Conservation (phyloP, 2,888 invertebrate species). For the Erebia aethiops region DNA sequence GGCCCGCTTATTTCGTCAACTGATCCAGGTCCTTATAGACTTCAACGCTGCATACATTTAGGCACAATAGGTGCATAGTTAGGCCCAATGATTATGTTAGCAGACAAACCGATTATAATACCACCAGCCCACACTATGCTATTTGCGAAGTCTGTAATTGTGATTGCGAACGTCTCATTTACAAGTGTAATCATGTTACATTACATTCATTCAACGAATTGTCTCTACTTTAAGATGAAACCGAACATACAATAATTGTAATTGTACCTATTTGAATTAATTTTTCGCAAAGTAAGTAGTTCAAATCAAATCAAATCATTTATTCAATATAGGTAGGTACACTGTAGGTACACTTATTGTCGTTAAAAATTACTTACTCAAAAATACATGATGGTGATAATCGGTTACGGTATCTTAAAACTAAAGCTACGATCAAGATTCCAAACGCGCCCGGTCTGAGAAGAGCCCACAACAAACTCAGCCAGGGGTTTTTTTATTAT, state of each 20-base stretch:
- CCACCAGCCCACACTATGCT: neutral
- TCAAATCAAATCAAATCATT: too few species aligned
- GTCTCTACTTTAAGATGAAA: slow-evolving; percentile 22
- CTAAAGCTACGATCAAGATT: too few species aligned
- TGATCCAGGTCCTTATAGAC: neutral
- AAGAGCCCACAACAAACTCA: too few species aligned
- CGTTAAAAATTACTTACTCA: too few species aligned
- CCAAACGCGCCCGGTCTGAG: too few species aligned
- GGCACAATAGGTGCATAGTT: neutral
- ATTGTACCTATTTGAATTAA: slow-evolving; percentile 20
- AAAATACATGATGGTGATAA: too few species aligned
- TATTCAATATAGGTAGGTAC: too few species aligned
- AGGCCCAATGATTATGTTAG: slow-evolving; percentile 5
- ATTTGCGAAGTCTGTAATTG: slow-evolving; percentile 22
- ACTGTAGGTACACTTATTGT: too few species aligned
- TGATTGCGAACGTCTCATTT: slow-evolving; percentile 36
- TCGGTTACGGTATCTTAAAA: too few species aligned
- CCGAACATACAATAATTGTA: slow-evolving; percentile 12
- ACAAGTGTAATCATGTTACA: slow-evolving; percentile 38
- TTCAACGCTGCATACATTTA: neutral
- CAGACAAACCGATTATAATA: neutral
- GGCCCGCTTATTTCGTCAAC: neutral
- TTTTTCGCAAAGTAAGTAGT: slow-evolving; percentile 25
- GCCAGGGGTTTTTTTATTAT: too few species aligned
- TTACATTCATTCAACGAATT: slow-evolving; percentile 25